Percentiles rank a stretch among this genome's conserved stretches.
Evolutionary conservation across 2,113 vertebrate species (phyloP).

Genomic region (Takifugu flavidus): DNA sequence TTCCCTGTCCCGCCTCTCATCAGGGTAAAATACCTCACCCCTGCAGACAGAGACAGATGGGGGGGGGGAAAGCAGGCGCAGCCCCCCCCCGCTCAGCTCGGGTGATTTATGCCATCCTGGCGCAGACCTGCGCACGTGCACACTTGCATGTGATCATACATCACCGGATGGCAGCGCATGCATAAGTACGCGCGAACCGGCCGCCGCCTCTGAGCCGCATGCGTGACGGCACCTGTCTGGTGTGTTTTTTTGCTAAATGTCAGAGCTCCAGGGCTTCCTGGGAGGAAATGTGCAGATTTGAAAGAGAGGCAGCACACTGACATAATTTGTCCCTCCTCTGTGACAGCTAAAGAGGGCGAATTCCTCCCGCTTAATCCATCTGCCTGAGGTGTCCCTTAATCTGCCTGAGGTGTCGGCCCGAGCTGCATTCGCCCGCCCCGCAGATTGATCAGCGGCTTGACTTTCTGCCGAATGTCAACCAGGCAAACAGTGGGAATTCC

Average conservation of each 20-base stretch:
- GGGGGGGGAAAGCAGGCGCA: conserved; percentile 57
- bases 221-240: conserved; percentile 54
- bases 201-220: conserved; percentile 41
- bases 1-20: conserved; percentile 47
- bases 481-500: not conserved
- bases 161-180: conserved; percentile 40
- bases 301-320: conserved; percentile 47
- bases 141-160: conserved; percentile 47
- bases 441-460: not conserved
- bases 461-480: not conserved
- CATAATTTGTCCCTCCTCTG: conserved; percentile 57
- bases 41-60: conserved; percentile 73
- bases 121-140: conserved; percentile 20
- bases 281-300: conserved; percentile 56
- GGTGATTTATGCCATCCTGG: conserved; percentile 63
- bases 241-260: conserved; percentile 58
- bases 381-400: conserved; percentile 42
- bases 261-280: conserved; percentile 44
- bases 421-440: not conserved
- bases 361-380: conserved; percentile 45
- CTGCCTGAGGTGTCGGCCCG: no score
- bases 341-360: conserved; percentile 58
- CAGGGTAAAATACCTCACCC: conserved; percentile 67
- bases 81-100: conserved; percentile 56
- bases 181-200: conserved; percentile 45